Evolutionary conservation across 2,888 invertebrate species (phyloP).

Genomic region (Celastrina argiolus): DNA sequence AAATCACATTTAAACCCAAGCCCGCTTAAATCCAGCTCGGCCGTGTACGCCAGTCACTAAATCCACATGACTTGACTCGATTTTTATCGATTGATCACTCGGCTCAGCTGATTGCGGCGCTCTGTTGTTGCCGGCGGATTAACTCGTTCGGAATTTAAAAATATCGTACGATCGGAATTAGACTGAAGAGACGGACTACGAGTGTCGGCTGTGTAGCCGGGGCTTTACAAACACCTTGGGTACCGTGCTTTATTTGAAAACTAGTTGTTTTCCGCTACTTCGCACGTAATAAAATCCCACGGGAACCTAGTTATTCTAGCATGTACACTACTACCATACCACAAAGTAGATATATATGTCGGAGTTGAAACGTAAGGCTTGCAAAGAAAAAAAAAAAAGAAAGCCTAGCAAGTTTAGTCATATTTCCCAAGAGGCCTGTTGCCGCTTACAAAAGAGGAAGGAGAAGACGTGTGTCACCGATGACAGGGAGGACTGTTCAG

Average conservation of each 20-base stretch:
- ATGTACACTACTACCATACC: too few species aligned
- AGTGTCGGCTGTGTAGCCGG: neutral
- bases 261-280: neutral
- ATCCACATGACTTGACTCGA: constrained; percentile 59
- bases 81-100: constrained; percentile 74
- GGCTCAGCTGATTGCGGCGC: constrained; percentile 73
- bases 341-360: too few species aligned
- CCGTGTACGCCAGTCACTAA: constrained; percentile 5
- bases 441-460: too few species aligned
- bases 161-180: constrained; percentile 16
- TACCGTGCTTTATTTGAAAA: neutral
- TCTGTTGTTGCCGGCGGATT: constrained; percentile 74
- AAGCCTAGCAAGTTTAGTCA: too few species aligned
- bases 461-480: too few species aligned
- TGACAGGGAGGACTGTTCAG: too few species aligned
- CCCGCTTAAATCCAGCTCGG: neutral
- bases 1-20: neutral
- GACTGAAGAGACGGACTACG: neutral
- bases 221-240: neutral
- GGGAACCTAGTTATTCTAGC: too few species aligned
- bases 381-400: too few species aligned
- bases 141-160: constrained; percentile 33
- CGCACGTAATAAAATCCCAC: too few species aligned
- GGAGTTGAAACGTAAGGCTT: too few species aligned
- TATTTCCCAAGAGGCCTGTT: too few species aligned